These are phyloP conservation scores for Montipora cactus DNA, from an alignment of 64 coral and sea anemone species.

Conservation along the genomic window DNA sequence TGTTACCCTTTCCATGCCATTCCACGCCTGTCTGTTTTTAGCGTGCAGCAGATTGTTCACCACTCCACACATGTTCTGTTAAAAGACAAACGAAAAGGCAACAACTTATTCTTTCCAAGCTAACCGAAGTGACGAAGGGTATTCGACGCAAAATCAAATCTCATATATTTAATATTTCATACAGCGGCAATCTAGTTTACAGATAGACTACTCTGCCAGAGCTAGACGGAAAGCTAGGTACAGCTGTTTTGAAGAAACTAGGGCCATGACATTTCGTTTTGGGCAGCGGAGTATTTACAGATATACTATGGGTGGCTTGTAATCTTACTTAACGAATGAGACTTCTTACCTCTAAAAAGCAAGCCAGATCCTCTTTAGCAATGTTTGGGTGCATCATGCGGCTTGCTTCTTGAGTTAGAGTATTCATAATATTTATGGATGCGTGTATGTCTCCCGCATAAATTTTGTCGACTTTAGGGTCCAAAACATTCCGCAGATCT, in stretches of 20 bases:
- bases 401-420: slow-evolving; percentile 39
- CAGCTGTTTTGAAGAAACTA: no score
- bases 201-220: no score
- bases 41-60: slow-evolving; percentile 58
- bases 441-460: slow-evolving; percentile 84
- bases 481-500: slow-evolving; percentile 51
- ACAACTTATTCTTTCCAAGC: background rate
- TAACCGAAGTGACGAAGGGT: background rate
- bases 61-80: slow-evolving; percentile 25
- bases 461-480: slow-evolving; percentile 84
- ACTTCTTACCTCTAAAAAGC: slow-evolving; percentile 53
- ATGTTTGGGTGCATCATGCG: slow-evolving; percentile 34
- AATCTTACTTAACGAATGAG: no score
- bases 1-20: slow-evolving; percentile 80
- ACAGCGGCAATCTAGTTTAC: no score
- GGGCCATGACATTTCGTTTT: no score
- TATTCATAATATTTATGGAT: slow-evolving; percentile 66
- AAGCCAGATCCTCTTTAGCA: slow-evolving; percentile 43
- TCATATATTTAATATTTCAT: no score
- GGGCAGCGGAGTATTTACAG: no score
- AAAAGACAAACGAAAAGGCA: background rate
- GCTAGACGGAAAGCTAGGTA: no score
- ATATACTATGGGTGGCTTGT: no score
- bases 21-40: slow-evolving; percentile 79
- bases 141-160: no score